Conservation (phyloP, 2,888 invertebrate species). For the Phortica okadai region DNA sequence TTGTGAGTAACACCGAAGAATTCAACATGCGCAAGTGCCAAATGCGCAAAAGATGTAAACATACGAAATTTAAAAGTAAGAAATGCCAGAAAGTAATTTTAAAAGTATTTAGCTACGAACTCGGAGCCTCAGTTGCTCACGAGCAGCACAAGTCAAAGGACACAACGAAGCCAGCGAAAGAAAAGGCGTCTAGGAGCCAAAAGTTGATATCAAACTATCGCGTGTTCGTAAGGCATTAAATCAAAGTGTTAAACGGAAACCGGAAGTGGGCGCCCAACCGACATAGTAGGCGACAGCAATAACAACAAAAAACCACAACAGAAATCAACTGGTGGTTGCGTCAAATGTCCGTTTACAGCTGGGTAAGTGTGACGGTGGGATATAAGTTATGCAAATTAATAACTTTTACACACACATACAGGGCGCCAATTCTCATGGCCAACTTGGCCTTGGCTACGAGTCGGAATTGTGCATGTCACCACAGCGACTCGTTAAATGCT, state of each 20-base stretch:
- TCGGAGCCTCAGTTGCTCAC: conserved; percentile 60
- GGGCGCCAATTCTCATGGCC: conserved; percentile 92
- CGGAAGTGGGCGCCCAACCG: conserved; percentile 60
- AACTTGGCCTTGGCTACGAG: conserved; percentile 83
- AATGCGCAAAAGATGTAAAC: conserved; percentile 29
- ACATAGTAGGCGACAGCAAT: conserved; percentile 5
- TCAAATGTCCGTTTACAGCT: conserved; percentile 57
- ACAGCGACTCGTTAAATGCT: conserved; percentile 70
- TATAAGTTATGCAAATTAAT: conserved; percentile 70
- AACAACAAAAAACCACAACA: neutral
- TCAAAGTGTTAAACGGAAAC: conserved; percentile 66
- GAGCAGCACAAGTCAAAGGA: conserved; percentile 54
- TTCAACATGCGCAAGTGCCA: conserved; percentile 24
- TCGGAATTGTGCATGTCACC: conserved; percentile 83
- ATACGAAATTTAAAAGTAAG: conserved; percentile 34
- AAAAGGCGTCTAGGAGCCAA: neutral
- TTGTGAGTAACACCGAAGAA: conserved; percentile 15
- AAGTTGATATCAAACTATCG: conserved; percentile 41
- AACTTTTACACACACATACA: conserved; percentile 73
- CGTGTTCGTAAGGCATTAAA: conserved; percentile 68
- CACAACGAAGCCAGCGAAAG: conserved; percentile 35
- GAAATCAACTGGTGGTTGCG: conserved; percentile 57
- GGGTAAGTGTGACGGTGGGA: conserved; percentile 50
- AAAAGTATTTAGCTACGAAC: conserved; percentile 49
- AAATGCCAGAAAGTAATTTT: conserved; percentile 64